Conservation (phyloP, 1,140 invertebrate genomes). For the Lepidurus apus region DNA sequence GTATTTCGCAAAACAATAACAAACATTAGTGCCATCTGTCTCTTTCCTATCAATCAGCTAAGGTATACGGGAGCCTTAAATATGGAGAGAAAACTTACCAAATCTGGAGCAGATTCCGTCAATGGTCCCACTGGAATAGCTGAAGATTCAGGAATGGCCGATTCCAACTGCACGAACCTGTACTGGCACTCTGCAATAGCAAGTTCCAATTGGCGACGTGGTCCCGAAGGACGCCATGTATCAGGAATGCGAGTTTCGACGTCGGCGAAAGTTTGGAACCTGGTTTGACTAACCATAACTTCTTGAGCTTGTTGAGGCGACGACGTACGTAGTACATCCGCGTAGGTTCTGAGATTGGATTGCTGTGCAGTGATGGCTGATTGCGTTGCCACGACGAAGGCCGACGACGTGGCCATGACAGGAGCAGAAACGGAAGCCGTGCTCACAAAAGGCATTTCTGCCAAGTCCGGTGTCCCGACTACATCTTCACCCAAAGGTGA, state of each 20-base stretch:
- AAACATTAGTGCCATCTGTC: background rate
- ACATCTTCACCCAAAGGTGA: background rate
- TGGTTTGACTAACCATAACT: background rate
- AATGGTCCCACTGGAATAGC: background rate
- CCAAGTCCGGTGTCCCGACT: background rate
- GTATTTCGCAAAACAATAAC: too few species aligned
- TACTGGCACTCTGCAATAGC: slow-evolving; percentile 38
- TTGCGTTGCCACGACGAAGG: background rate
- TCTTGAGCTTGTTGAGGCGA: background rate
- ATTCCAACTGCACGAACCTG: slow-evolving; percentile 37
- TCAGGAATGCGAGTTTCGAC: slow-evolving; percentile 21
- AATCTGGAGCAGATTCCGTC: background rate
- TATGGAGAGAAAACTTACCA: background rate
- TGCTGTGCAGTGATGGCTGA: slow-evolving; percentile 16
- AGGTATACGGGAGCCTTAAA: slow-evolving; percentile 8
- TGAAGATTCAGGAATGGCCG: slow-evolving; percentile 32
- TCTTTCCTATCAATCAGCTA: background rate
- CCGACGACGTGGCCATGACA: slow-evolving; percentile 19
- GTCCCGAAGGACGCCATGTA: slow-evolving; percentile 23
- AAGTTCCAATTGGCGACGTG: slow-evolving; percentile 34
- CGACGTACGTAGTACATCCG: slow-evolving; percentile 30
- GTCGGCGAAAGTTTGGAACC: background rate
- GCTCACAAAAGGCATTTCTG: background rate
- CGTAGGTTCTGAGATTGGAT: slow-evolving; percentile 29
- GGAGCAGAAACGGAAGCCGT: background rate